Percentiles rank a stretch among this genome's conserved stretches.
Evolutionary conservation across 1,140 invertebrate species (phyloP).

Genomic region (Aphis craccivora): DNA sequence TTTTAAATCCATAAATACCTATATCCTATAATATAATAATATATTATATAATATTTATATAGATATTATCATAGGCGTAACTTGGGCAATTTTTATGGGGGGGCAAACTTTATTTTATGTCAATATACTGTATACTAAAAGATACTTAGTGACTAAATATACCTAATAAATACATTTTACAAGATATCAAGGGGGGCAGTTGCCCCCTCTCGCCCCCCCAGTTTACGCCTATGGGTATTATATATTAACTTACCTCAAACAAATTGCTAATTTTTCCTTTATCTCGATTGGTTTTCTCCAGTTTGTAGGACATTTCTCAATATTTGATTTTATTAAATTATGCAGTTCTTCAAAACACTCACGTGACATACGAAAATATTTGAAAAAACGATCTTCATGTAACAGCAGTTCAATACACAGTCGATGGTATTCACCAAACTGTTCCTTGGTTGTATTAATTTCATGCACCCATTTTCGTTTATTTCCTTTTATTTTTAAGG

Average conservation of each 20-base stretch:
- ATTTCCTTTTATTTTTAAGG: conserved; percentile 39
- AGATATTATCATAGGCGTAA: no score
- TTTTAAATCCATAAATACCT: no score
- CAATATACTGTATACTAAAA: no score
- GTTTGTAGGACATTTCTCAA: background rate
- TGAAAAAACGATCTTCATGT: conserved; percentile 42
- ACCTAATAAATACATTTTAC: no score
- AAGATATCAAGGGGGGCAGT: no score
- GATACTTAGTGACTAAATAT: no score
- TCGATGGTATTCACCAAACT: conserved; percentile 35
- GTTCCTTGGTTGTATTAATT: conserved; percentile 36
- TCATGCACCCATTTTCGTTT: conserved; percentile 44
- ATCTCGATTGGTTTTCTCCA: conserved; percentile 1
- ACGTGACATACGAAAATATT: conserved; percentile 43
- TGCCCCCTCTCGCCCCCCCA: no score
- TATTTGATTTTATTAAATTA: background rate
- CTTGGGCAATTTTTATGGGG: no score
- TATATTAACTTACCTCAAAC: conserved; percentile 31
- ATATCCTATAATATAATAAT: background rate
- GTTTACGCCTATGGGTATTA: background rate
- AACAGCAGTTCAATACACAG: conserved; percentile 48
- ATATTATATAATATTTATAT: background rate
- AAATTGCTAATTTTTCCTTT: conserved; percentile 7
- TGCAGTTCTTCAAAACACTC: conserved; percentile 17
- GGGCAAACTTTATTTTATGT: no score